These are phyloP conservation scores for Strigamia transsilvanica DNA, from an alignment of 2,888 invertebrate genomes.

Conservation along the genomic window DNA sequence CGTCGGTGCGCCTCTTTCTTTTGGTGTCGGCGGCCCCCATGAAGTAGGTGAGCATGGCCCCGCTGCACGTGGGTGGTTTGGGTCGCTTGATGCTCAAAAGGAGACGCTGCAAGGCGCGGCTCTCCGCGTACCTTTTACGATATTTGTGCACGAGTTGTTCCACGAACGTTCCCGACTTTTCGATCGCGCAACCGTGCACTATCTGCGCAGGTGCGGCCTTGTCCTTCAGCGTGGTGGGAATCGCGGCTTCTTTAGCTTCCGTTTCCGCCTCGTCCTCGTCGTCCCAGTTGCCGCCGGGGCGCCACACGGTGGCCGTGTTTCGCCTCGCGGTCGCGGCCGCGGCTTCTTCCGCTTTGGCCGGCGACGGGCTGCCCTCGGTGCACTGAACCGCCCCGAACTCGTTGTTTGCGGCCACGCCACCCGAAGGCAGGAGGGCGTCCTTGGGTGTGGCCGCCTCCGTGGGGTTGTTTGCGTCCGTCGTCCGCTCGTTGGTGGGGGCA, in stretches of 20 bases:
- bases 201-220: conserved; percentile 51
- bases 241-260: conserved; percentile 42
- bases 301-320: conserved; percentile 49
- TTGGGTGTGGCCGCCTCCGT: conserved; percentile 28
- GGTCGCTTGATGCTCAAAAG: conserved; percentile 51
- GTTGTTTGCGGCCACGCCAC: not conserved
- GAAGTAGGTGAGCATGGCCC: conserved; percentile 50
- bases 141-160: conserved; percentile 52
- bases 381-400: not conserved
- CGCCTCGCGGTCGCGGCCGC: conserved; percentile 14
- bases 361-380: conserved; percentile 41
- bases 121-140: conserved; percentile 41
- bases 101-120: conserved; percentile 49
- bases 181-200: conserved; percentile 19
- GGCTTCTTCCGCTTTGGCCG: conserved; percentile 51
- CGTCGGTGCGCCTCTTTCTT: not conserved
- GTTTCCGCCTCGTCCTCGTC: conserved; percentile 42
- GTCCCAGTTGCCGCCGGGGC: conserved; percentile 53
- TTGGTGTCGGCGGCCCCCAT: conserved; percentile 3
- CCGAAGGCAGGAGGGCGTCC: not conserved
- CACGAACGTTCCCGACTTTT: conserved; percentile 19
- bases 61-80: conserved; percentile 51
- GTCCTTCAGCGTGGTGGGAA: conserved; percentile 34
- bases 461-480: conserved; percentile 4
- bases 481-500: not conserved